These are phyloP conservation scores for Serripes groenlandicus DNA, from an alignment of 2,888 invertebrate species.

Conservation along the genomic window DNA sequence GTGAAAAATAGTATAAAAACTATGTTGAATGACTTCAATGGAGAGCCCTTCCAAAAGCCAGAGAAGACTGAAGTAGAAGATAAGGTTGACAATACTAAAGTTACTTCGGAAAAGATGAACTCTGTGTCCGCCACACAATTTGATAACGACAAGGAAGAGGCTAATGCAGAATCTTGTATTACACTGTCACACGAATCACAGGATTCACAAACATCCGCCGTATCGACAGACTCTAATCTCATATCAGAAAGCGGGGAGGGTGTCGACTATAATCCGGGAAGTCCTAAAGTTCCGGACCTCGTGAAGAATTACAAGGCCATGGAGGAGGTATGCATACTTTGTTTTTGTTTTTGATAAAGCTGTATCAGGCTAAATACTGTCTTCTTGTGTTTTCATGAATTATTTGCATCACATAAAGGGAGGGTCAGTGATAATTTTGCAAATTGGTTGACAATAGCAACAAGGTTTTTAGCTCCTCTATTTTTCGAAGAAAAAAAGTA, in stretches of 20 bases:
- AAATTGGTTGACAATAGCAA: too few relatives aligned
- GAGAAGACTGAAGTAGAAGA: background rate
- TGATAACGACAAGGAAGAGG: background rate
- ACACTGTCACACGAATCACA: background rate
- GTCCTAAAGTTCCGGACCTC: conserved; percentile 37
- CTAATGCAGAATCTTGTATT: background rate
- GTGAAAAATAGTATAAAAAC: background rate
- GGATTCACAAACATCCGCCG: background rate
- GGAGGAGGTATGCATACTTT: conserved; percentile 52
- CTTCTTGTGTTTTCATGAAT: too few relatives aligned
- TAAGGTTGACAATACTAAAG: background rate
- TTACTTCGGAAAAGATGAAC: too few relatives aligned
- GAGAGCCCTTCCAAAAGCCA: background rate
- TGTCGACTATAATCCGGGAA: background rate
- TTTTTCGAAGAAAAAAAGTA: too few relatives aligned
- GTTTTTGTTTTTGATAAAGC: too few relatives aligned
- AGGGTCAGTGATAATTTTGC: too few relatives aligned
- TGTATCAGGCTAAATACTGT: too few relatives aligned
- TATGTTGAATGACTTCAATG: background rate
- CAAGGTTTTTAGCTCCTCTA: too few relatives aligned
- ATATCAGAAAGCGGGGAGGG: background rate
- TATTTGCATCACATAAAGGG: too few relatives aligned
- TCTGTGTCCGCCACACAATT: too few relatives aligned
- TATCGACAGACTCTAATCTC: background rate
- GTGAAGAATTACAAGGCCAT: conserved; percentile 52